These are phyloP conservation scores for Eulemur rubriventer DNA, from an alignment of 2,797 vertebrate species.

Conservation along the genomic window DNA sequence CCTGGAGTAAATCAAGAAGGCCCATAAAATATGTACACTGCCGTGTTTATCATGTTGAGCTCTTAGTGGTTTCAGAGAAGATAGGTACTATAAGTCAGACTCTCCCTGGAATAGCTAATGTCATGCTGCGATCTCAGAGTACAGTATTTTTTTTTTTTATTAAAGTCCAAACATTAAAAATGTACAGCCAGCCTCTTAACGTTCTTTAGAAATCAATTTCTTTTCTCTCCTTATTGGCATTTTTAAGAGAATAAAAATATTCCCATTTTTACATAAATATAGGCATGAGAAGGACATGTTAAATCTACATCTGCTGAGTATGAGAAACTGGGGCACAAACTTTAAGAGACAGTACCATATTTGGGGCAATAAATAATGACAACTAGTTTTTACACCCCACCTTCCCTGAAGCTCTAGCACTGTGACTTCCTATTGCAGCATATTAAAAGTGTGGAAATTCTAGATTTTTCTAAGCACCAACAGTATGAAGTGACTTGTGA, in stretches of 20 bases:
- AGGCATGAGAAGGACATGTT: neutral
- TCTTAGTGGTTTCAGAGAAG: slow-evolving; percentile 10
- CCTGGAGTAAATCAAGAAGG: neutral
- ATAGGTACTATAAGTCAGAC: neutral
- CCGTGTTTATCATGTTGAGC: neutral
- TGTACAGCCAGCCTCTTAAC: neutral
- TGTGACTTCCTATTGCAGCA: neutral
- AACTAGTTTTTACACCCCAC: neutral
- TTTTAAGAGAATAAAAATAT: neutral
- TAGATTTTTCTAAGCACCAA: neutral
- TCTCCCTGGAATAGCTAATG: neutral
- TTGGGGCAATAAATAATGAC: slow-evolving; percentile 1
- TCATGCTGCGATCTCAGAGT: slow-evolving; percentile 9
- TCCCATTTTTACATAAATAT: slow-evolving; percentile 31
- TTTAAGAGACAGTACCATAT: neutral
- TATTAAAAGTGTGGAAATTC: slow-evolving; percentile 2
- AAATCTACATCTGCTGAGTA: neutral
- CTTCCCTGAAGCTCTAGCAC: neutral
- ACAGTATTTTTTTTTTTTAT: neutral
- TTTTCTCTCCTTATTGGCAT: slow-evolving; percentile 31
- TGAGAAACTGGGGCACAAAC: neutral
- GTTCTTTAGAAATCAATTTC: slow-evolving; percentile 22
- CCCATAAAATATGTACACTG: neutral
- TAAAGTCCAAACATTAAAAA: neutral
- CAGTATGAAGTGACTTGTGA: neutral